Evolutionary conservation across 2,113 vertebrate genomes (phyloP).

Genomic region (Phalacrocorax pelagicus): DNA sequence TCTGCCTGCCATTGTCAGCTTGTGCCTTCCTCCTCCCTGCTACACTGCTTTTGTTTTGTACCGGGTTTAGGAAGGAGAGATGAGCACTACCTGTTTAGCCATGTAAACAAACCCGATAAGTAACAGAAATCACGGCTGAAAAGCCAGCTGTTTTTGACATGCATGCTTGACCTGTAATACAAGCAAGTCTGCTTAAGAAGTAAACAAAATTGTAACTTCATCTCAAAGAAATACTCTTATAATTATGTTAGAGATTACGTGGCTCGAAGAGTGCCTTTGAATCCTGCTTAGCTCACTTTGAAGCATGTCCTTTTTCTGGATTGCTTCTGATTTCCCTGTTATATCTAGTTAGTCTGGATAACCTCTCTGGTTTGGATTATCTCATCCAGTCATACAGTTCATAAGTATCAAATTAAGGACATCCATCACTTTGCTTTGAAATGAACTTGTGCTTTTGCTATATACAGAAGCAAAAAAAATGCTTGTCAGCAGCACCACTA

Average conservation of each 20-base stretch:
- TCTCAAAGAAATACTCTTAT: conserved; percentile 60
- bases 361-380: conserved; percentile 23
- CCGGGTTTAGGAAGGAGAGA: not conserved
- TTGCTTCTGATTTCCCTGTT: conserved; percentile 16
- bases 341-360: not conserved
- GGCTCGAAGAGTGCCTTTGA: not conserved
- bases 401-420: not conserved
- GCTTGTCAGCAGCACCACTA: not conserved
- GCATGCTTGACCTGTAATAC: conserved; percentile 54
- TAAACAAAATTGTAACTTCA: conserved; percentile 65
- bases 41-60: conserved; percentile 22
- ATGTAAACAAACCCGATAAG: conserved; percentile 64
- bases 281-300: not conserved
- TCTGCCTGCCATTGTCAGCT: conserved; percentile 81
- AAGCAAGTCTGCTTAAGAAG: conserved; percentile 48
- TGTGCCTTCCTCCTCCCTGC: conserved; percentile 69
- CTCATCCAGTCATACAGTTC: not conserved
- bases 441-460: not conserved
- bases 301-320: not conserved
- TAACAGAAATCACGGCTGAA: conserved; percentile 28
- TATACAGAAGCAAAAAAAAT: not conserved
- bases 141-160: conserved; percentile 33
- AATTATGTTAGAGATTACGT: conserved; percentile 51
- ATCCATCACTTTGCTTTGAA: conserved; percentile 20
- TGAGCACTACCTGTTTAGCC: conserved; percentile 48